A percentile compares a stretch with the other conserved stretches of the same genome.
These are phyloP conservation scores for Crambe crambe DNA, from an alignment of 37 sponge, comb jelly and placozoan species.

Conservation along the genomic window DNA sequence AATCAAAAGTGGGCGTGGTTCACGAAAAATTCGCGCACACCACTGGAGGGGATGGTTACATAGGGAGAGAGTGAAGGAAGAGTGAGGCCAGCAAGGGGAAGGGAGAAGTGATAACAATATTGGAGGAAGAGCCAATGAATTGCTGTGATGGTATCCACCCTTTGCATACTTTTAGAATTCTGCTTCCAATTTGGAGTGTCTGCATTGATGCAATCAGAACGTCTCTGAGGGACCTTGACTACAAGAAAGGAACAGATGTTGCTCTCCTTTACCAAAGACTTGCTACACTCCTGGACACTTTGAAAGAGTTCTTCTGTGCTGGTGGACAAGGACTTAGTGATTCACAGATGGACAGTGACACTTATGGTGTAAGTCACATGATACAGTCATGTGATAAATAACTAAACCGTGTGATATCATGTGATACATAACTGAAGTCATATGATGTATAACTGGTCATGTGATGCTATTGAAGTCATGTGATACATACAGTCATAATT, in stretches of 20 bases:
- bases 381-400: too few relatives aligned
- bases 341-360: constrained; percentile 16
- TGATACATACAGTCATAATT: too few relatives aligned
- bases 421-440: too few relatives aligned
- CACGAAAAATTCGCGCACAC: too few relatives aligned
- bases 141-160: not conserved
- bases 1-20: too few relatives aligned
- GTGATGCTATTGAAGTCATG: too few relatives aligned
- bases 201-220: not conserved
- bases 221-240: not conserved
- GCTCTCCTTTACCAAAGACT: constrained; percentile 13
- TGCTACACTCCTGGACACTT: not conserved
- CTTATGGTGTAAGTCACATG: constrained; percentile 38
- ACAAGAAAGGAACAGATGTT: constrained; percentile 15
- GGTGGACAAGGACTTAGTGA: constrained; percentile 55
- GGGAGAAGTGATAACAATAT: not conserved
- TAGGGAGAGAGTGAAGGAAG: not conserved
- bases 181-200: constrained; percentile 33
- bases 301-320: constrained; percentile 48
- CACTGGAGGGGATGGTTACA: too few relatives aligned
- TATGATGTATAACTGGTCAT: too few relatives aligned
- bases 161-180: constrained; percentile 11
- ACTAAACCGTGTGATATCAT: too few relatives aligned
- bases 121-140: not conserved
- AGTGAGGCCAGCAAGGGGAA: not conserved